These are phyloP conservation scores for Agonopterix heracliana DNA, from an alignment of 2,888 invertebrate genomes.

Conservation along the genomic window DNA sequence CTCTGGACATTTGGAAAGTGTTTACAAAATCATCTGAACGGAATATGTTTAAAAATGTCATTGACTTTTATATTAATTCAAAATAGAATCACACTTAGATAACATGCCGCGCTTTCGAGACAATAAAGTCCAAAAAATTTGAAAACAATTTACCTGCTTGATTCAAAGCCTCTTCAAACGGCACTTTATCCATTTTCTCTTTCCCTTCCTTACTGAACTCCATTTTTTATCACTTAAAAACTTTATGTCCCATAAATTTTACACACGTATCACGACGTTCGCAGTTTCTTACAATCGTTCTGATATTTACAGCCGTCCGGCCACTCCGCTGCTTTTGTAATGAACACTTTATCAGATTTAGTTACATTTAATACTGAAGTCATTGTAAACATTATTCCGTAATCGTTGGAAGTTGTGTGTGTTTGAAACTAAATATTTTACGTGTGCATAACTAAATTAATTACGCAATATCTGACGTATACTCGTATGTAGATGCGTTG, in stretches of 20 bases:
- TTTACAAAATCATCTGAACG: too few relatives aligned
- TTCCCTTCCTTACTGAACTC: not conserved
- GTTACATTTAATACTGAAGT: not conserved
- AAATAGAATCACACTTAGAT: too few relatives aligned
- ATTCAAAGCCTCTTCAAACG: slow-evolving; percentile 42
- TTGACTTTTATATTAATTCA: too few relatives aligned
- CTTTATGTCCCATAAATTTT: not conserved
- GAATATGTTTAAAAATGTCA: too few relatives aligned
- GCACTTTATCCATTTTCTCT: slow-evolving; percentile 29
- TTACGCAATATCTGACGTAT: too few relatives aligned
- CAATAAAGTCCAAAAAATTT: not conserved
- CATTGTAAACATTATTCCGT: not conserved
- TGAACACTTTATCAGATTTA: not conserved
- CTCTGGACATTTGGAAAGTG: too few relatives aligned
- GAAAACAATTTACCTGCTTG: slow-evolving; percentile 35
- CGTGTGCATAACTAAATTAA: too few relatives aligned
- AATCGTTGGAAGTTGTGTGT: too few relatives aligned
- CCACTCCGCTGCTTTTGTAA: too few relatives aligned
- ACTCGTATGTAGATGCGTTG: too few relatives aligned
- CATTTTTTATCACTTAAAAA: not conserved
- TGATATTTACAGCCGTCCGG: not conserved
- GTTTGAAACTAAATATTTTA: too few relatives aligned
- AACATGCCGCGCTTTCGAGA: too few relatives aligned
- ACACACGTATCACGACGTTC: not conserved
- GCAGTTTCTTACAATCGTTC: not conserved